Evolutionary conservation across 2,113 vertebrate genomes (phyloP), one percentile per base, ranked within the genome.

Genomic region (Trochalopteron elliotii): DNA sequence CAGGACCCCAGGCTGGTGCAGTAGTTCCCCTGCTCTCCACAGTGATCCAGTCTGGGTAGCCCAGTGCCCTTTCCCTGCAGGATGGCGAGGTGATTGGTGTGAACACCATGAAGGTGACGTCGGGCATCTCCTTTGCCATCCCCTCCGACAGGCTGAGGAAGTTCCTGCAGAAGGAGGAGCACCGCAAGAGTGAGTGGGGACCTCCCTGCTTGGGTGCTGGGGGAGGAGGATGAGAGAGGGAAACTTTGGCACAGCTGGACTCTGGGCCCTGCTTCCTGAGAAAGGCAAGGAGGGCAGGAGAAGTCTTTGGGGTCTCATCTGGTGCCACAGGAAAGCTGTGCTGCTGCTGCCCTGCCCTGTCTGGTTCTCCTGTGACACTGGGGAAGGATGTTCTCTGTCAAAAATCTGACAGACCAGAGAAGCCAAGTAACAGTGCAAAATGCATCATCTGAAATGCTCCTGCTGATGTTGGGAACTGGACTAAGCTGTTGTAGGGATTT

Each of bases 41-140:
- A 8, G 8, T 5, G 6, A 15, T 7, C 47, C 86, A 63, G 47
- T 25, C 10, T 30, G 64, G 63, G 21, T 55, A 70, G 22, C 39
- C 17, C 50, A 28, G 40, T 50, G 24, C 37, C 45, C 31, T 94
- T 67, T 53, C 31, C 30, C 47, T 88, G 87, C 97, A 99, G 99
- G 99, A 99, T 31, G 99, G 99, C 0, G 99, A 99, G 72, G 99
- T 99, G 90, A 99, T 99, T 1, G 99, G 99, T 3, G 99, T 99
- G 94, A 99, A 99, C 96, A 99, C 99, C 31, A 99, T 99, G 98
- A 99, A 99, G 96, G 99, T 99, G 96, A 99, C 99, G 1, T 98
- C 99, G 0, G 99, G 99, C 40, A 99, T 99, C 96, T 99, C 99
- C 24, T 99, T 99, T 70, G 99, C 99, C 70, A 99, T 99, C 88